These are phyloP conservation scores for Habropoda laboriosa DNA, from an alignment of 1,140 invertebrate genomes.

Conservation along the genomic window DNA sequence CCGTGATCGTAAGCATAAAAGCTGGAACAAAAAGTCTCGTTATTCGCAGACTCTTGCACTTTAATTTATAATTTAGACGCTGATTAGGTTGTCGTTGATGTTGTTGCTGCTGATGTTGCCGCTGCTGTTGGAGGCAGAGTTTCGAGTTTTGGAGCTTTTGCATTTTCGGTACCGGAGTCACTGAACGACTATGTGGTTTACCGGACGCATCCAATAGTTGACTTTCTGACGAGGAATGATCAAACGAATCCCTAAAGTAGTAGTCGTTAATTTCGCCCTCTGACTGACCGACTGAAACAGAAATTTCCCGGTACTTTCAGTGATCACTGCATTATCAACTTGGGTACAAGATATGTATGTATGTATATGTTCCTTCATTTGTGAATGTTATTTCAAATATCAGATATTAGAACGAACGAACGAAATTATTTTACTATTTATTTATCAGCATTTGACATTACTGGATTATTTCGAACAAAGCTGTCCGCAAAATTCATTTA, in stretches of 20 bases:
- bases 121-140: conserved; percentile 71
- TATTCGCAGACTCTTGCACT: conserved; percentile 82
- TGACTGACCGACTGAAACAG: conserved; percentile 77
- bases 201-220: conserved; percentile 83
- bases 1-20: conserved; percentile 86
- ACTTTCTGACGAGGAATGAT: conserved; percentile 89
- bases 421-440: not conserved
- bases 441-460: not conserved
- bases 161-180: conserved; percentile 83
- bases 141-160: conserved; percentile 82
- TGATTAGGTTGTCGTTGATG: conserved; percentile 51
- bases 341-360: too few relatives aligned
- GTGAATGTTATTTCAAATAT: not conserved
- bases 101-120: conserved; percentile 57
- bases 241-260: conserved; percentile 88
- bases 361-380: not conserved
- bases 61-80: conserved; percentile 56
- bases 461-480: too few relatives aligned
- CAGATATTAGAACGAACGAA: not conserved
- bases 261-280: conserved; percentile 83
- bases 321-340: not conserved
- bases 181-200: conserved; percentile 78
- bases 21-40: conserved; percentile 88
- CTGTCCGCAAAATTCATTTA: too few relatives aligned
- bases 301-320: conserved; percentile 13